Evolutionary conservation across 2,113 vertebrate species (phyloP).

Genomic region (Caranx ignobilis): DNA sequence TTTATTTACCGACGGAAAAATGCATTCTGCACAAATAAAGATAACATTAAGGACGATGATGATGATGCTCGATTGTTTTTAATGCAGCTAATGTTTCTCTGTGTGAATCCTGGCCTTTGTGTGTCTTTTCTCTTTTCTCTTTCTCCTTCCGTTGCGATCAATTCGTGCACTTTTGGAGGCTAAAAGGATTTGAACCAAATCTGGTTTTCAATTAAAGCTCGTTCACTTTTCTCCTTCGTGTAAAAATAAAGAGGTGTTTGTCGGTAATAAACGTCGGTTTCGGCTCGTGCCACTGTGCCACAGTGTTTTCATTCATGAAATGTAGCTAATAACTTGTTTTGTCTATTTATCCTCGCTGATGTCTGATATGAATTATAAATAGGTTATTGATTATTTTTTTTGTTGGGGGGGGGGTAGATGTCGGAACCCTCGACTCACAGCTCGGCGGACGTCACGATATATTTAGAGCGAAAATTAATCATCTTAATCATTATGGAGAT

Average conservation of each 20-base stretch:
- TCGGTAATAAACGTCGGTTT: slow-evolving; percentile 26
- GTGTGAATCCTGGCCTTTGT: slow-evolving; percentile 58
- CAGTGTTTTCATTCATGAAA: slow-evolving; percentile 64
- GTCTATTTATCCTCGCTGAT: slow-evolving; percentile 11
- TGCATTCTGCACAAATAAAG: slow-evolving; percentile 29
- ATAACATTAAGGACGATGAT: slow-evolving; percentile 7
- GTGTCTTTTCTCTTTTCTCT: slow-evolving; percentile 5
- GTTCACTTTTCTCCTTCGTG: background rate
- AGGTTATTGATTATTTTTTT: slow-evolving; percentile 58
- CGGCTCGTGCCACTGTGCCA: slow-evolving; percentile 9
- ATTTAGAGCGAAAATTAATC: slow-evolving; percentile 71
- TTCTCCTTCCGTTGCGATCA: slow-evolving; percentile 28
- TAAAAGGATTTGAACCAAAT: slow-evolving; percentile 47
- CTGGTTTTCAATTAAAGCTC: slow-evolving; percentile 30
- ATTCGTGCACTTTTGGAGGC: slow-evolving; percentile 33
- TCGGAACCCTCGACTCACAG: slow-evolving; percentile 52
- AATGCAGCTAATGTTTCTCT: slow-evolving; percentile 6
- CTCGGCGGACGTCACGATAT: slow-evolving; percentile 58
- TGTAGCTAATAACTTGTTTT: slow-evolving; percentile 10
- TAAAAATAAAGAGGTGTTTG: background rate
- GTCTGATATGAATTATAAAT: slow-evolving; percentile 59
- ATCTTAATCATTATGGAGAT: slow-evolving; percentile 69
- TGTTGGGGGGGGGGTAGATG: slow-evolving; percentile 11
- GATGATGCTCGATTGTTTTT: slow-evolving; percentile 7
- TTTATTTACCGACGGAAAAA: slow-evolving; percentile 59